These are phyloP conservation scores for Synanthedon andrenaeformis DNA, from an alignment of 2,888 invertebrate genomes.

Conservation along the genomic window DNA sequence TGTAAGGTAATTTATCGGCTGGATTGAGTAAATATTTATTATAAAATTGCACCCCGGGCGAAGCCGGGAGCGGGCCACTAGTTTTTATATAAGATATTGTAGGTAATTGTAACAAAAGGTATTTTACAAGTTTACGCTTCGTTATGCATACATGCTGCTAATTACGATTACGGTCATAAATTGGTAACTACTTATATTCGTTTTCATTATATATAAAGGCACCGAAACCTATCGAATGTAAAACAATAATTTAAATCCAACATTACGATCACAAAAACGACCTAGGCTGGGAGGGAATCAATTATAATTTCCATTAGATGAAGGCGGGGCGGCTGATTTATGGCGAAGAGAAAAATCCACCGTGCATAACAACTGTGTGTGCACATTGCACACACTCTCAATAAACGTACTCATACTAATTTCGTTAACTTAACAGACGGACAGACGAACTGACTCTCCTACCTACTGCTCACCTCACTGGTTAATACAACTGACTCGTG, in stretches of 20 bases:
- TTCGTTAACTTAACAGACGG: not conserved
- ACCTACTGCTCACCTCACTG: too few relatives aligned
- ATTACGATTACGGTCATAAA: not conserved
- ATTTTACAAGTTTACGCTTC: too few relatives aligned
- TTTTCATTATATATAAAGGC: not conserved
- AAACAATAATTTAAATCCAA: slow-evolving; percentile 10
- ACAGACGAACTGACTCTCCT: too few relatives aligned
- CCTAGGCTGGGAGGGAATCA: slow-evolving; percentile 34
- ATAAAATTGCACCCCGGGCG: too few relatives aligned
- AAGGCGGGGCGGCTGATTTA: slow-evolving; percentile 34
- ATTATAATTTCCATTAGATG: slow-evolving; percentile 45
- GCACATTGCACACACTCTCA: slow-evolving; percentile 15
- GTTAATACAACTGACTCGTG: too few relatives aligned
- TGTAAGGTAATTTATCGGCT: too few relatives aligned
- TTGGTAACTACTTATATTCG: not conserved
- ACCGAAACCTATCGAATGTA: not conserved
- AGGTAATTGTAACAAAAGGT: too few relatives aligned
- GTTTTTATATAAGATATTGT: too few relatives aligned
- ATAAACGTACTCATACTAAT: not conserved
- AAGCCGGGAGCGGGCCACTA: too few relatives aligned
- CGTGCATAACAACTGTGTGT: slow-evolving; percentile 7
- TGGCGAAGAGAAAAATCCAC: slow-evolving; percentile 17
- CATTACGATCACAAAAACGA: slow-evolving; percentile 13
- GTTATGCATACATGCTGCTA: not conserved
- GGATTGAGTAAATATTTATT: too few relatives aligned